Base-by-base conservation (phyloP, 2,888 invertebrate species). In the Spisula solida region DNA sequence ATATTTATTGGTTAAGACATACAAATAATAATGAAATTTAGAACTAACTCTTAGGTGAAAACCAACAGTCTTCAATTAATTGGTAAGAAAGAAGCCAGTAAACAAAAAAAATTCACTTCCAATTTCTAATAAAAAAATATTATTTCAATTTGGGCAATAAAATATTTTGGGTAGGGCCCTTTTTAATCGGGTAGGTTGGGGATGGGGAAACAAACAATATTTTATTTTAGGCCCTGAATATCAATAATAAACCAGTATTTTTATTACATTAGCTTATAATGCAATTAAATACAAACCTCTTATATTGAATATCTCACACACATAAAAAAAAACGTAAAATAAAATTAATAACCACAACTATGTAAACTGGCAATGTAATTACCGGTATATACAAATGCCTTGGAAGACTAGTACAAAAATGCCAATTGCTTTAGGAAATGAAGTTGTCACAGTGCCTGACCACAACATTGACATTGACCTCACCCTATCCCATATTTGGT, bases 351-450 rank as follows among this genome's bases (percentile, higher is more conserved):
- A n/a, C 60, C 25, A 25, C 60, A 25, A 66, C 25, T 66, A 10
- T n/a, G 60, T 66, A 66, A n/a, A 66, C n/a, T 4, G 0, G 5
- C 20, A 5, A 25, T 66, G 60, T 25, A 25, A 25, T 66, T 25
- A 66, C 10, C 20, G n/a, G n/a, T 66, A 25, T 25, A 60, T 10
- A 66, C 25, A 66, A 66, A 66, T 66, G 25, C 60, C 60, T 66
- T 66, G 4, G 10, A n/a, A 25, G 25, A 10, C 0, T 25, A n/a
- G 10, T 25, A 12, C 25, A 66, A 66, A 70, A 75, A 75, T 75
- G 34, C 75, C 75, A 34, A 75, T 75, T 31, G 75, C 75, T 75
- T 25, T 31, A 34, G 75, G 75, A 75, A 75, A 75, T 75, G 31
- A 75, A 75, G 34, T 31, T 75, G 75, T 31, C 75, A 75, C 34